Conservation (phyloP, 2,797 vertebrate genomes). For the Natrix natrix region DNA sequence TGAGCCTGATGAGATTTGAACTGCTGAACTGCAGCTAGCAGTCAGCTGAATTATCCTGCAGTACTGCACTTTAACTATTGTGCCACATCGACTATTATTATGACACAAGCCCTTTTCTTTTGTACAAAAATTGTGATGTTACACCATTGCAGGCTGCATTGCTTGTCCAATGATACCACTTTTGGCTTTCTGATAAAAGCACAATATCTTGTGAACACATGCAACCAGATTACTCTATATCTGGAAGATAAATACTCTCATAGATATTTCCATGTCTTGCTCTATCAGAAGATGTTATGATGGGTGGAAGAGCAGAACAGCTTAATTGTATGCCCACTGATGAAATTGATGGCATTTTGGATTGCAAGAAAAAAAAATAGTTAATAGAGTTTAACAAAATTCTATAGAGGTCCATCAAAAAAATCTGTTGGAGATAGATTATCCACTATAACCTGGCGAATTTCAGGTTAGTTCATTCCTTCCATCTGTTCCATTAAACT, state of each 20-base stretch:
- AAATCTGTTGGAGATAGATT: not conserved
- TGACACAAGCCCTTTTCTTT: not conserved
- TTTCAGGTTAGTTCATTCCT: not conserved
- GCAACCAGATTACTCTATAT: not conserved
- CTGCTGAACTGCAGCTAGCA: no score
- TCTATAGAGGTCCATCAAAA: not conserved
- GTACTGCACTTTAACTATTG: no score
- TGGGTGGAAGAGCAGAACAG: not conserved
- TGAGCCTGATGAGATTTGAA: no score
- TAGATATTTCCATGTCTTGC: not conserved
- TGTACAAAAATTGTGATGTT: not conserved
- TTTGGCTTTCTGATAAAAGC: not conserved
- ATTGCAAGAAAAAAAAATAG: not conserved
- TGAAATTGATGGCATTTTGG: not conserved
- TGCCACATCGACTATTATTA: no score
- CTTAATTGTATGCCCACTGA: not conserved
- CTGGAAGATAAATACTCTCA: not conserved
- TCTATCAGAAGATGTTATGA: not conserved
- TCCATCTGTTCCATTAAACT: not conserved
- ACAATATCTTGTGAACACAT: not conserved
- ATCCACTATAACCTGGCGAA: rapidly evolving
- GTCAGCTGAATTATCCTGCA: no score
- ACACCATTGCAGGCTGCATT: not conserved
- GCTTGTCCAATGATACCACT: not conserved
- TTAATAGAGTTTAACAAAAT: not conserved